These are phyloP conservation scores for Saimiri boliviensis DNA, from an alignment of 2,113 vertebrate species.

Conservation along the genomic window DNA sequence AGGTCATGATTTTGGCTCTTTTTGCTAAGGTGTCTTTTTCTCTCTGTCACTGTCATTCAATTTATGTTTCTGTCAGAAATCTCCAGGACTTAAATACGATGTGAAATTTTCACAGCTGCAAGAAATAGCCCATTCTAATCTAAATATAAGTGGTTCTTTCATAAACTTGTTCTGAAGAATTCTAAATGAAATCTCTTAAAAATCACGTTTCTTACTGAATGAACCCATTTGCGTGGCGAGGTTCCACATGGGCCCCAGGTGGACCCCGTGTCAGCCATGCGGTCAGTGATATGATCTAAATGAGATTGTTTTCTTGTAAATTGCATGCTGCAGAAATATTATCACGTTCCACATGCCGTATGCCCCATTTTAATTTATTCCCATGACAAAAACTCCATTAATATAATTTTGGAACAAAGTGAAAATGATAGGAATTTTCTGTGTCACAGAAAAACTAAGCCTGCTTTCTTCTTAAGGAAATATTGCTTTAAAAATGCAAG, in stretches of 20 bases:
- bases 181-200: slow-evolving; percentile 56
- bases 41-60: background rate
- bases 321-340: slow-evolving; percentile 28
- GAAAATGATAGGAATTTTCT: slow-evolving; percentile 71
- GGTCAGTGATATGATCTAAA: slow-evolving; percentile 61
- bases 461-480: slow-evolving; percentile 58
- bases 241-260: slow-evolving; percentile 58
- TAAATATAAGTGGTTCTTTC: slow-evolving; percentile 53
- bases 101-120: slow-evolving; percentile 12
- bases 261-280: background rate
- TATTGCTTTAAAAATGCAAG: background rate
- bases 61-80: background rate
- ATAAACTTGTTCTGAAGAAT: slow-evolving; percentile 53
- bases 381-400: slow-evolving; percentile 70
- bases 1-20: background rate
- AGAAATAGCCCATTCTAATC: slow-evolving; percentile 13
- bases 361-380: slow-evolving; percentile 77
- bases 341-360: slow-evolving; percentile 48
- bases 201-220: slow-evolving; percentile 71
- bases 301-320: slow-evolving; percentile 67
- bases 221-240: slow-evolving; percentile 30
- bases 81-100: background rate
- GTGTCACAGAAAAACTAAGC: slow-evolving; percentile 70
- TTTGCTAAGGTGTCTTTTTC: background rate
- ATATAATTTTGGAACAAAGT: slow-evolving; percentile 70